These are phyloP conservation scores for Eilema caniola DNA, from an alignment of 2,888 invertebrate genomes.

Conservation along the genomic window DNA sequence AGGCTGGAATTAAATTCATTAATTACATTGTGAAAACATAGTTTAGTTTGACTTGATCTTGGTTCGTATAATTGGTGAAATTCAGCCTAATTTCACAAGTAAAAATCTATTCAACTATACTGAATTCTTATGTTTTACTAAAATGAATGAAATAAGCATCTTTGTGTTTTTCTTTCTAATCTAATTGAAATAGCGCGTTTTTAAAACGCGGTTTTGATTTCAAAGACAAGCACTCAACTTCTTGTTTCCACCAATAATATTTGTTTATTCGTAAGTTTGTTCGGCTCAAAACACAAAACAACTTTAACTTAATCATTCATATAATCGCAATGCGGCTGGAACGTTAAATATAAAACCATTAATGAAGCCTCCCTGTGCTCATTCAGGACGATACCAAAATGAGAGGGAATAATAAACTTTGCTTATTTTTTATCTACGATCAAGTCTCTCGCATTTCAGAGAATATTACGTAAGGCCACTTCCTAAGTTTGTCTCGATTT, in stretches of 20 bases:
- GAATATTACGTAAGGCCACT: conserved; percentile 35
- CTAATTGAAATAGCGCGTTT: too few species aligned
- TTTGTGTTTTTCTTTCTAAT: too few species aligned
- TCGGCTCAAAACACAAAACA: background rate
- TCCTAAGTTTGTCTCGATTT: background rate
- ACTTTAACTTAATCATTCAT: conserved; percentile 1
- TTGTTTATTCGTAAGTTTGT: background rate
- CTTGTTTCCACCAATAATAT: background rate
- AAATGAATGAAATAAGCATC: too few species aligned
- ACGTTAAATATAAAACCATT: conserved; percentile 20
- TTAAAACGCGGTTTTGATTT: too few species aligned
- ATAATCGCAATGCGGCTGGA: conserved; percentile 14
- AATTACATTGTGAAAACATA: too few species aligned
- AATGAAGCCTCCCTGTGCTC: conserved; percentile 23
- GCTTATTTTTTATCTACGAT: conserved; percentile 40
- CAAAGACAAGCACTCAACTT: too few species aligned
- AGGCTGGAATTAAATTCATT: too few species aligned
- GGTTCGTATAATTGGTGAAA: too few species aligned
- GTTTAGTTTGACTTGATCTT: too few species aligned
- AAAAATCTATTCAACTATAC: too few species aligned
- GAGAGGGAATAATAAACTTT: conserved; percentile 32
- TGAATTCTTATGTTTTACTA: too few species aligned
- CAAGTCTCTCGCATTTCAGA: conserved; percentile 44
- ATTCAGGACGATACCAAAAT: conserved; percentile 7
- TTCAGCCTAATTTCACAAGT: too few species aligned